Evolutionary conservation across 1,140 invertebrate species (phyloP).

Genomic region (Drosophila triauraria): DNA sequence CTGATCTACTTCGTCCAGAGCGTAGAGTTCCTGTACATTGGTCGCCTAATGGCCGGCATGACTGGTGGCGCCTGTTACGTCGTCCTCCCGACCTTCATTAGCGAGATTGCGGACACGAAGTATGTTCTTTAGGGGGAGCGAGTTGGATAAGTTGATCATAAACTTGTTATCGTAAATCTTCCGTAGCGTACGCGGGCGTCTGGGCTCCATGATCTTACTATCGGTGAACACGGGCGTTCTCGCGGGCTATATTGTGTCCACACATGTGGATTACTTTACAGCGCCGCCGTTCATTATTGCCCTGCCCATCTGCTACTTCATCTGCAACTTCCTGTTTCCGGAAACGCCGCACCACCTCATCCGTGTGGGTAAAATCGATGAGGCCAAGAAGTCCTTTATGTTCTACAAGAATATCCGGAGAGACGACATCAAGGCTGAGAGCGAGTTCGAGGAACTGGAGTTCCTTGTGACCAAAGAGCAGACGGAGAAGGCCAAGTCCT

Average conservation of each 20-base stretch:
- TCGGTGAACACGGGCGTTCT: conserved; percentile 93
- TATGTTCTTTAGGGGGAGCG: conserved; percentile 8
- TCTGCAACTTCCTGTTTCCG: conserved; percentile 90
- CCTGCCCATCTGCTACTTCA: conserved; percentile 88
- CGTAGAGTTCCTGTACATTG: conserved; percentile 75
- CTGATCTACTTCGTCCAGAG: conserved; percentile 62
- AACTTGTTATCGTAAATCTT: not conserved
- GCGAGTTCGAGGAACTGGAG: conserved; percentile 61
- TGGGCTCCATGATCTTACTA: conserved; percentile 93
- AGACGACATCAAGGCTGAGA: conserved; percentile 34
- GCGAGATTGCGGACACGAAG: conserved; percentile 77
- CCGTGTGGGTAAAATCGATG: conserved; percentile 87
- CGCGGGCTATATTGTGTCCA: conserved; percentile 90
- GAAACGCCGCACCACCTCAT: conserved; percentile 92
- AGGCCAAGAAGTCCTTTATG: conserved; percentile 88
- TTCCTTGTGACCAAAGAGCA: conserved; percentile 45
- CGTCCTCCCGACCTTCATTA: conserved; percentile 67
- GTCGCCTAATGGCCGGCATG: conserved; percentile 83
- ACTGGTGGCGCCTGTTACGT: conserved; percentile 69
- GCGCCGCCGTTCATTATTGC: conserved; percentile 89
- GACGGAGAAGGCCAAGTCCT: conserved; percentile 15
- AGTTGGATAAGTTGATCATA: not conserved
- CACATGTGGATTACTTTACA: conserved; percentile 87
- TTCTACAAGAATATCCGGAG: conserved; percentile 70
- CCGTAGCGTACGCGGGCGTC: conserved; percentile 89